Evolutionary conservation across 2,888 invertebrate species (phyloP).

Genomic region (Aphodius granarius): DNA sequence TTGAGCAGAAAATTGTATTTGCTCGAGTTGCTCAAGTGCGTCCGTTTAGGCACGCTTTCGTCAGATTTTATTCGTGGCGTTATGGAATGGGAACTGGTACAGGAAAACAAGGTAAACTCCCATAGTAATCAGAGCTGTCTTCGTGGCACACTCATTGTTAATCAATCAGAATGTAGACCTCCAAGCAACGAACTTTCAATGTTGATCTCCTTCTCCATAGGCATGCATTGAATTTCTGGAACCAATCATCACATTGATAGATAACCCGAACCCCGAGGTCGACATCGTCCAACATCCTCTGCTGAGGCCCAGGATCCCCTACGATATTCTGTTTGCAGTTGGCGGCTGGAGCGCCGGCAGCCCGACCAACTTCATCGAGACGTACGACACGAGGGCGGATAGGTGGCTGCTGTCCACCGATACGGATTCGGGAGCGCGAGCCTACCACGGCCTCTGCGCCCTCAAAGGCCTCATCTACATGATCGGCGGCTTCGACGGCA

Average conservation of each 20-base stretch:
- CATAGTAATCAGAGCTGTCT: no score
- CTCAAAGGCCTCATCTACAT: constrained; percentile 73
- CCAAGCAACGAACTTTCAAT: not conserved
- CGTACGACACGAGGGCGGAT: constrained; percentile 78
- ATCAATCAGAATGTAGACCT: no score
- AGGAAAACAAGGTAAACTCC: constrained; percentile 32
- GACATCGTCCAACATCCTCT: constrained; percentile 54
- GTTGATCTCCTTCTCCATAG: constrained; percentile 38
- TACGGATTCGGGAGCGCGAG: constrained; percentile 69
- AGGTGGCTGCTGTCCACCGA: constrained; percentile 74
- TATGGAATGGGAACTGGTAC: constrained; percentile 35
- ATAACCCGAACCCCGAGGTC: constrained; percentile 28
- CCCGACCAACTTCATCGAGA: constrained; percentile 77
- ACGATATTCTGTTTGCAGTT: constrained; percentile 78
- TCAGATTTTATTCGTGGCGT: constrained; percentile 38
- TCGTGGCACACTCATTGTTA: no score
- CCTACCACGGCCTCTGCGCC: constrained; percentile 78
- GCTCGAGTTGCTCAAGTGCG: constrained; percentile 63
- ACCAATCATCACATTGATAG: constrained; percentile 32
- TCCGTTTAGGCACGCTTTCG: constrained; percentile 66
- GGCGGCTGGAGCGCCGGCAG: constrained; percentile 88
- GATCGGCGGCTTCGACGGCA: constrained; percentile 83
- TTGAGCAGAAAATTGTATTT: constrained; percentile 59
- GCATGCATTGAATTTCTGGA: constrained; percentile 44
- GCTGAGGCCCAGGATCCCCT: constrained; percentile 72